Evolutionary conservation across 2,888 invertebrate genomes (phyloP), one percentile per base, ranked within the genome.

Genomic region (Chrysomela aeneicollis): DNA sequence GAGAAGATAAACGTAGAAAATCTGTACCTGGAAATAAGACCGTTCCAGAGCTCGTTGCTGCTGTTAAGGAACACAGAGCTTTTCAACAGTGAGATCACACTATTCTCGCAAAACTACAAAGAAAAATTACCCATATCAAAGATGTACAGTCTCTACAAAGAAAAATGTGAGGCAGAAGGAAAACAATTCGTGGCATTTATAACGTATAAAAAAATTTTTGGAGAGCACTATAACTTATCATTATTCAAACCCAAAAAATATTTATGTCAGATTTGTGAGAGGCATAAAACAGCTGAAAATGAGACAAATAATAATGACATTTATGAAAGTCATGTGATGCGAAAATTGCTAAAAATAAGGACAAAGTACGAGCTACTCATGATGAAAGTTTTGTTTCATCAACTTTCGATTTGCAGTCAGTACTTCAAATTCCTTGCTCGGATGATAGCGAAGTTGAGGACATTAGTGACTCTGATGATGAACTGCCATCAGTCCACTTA

Each of bases 361-460:
- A 68, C 54, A 68, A 65, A 63, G 63, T 61, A 21, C 59, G 68
- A 66, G 60, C 64, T 10, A 9, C 69, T 66, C 52, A 69, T 69
- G 71, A 66, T 59, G 22, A 61, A 35, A 72, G 59, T 35, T 77
- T 77, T 69, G 61, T 74, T 58, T 64, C 64, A 30, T 70, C 66
- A 17, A 74, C 76, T 46, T 76, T 77, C 65, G 76, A 77, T 61
- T 63, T 77, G 18, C 77, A 78, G 64, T 68, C 70, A 50, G 75
- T 77, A 9, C 67, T 77, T 49, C 76, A 77, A 59, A 76, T 77
- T 46, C 76, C 77, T 19, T 71, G 62, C 59, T 71, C 71, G 22
- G 76, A 75, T 55, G 76, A 76, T 47, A 63, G 66, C 53, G n/a
- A n/a, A n/a, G n/a, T n/a, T n/a, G n/a, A n/a, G n/a, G n/a, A n/a